Evolutionary conservation across 2,113 vertebrate species (phyloP), one percentile per base, ranked within the genome.

Genomic region (Aix galericulata): DNA sequence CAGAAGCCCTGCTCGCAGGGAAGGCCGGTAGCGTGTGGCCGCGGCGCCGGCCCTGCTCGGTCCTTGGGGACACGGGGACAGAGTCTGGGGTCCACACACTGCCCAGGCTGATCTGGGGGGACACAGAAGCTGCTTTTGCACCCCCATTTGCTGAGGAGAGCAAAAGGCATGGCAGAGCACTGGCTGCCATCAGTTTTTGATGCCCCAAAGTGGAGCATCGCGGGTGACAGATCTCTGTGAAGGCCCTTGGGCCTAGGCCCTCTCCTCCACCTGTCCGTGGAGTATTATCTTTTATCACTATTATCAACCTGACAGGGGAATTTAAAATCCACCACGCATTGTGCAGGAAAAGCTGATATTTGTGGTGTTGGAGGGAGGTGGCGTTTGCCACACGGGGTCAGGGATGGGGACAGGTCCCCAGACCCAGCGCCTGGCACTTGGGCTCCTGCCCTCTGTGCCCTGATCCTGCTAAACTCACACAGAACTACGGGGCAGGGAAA

Each of bases 141-240:
- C 8, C 17, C 17, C 56, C 18, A 52, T 9, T 31, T 22, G 80
- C 32, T 3, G 73, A n/a, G 56, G 20, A 31, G 1, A 42, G 8
- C 0, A 7, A 23, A 36, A 11, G 3, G 9, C 75, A 3, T 0
- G 0, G 75, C 59, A 23, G 10, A n/a, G 52, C 31, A 7, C 1
- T 0, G 1, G 2, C 44, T 59, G 22, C 63, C 23, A 44, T 9
- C 38, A 40, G 2, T 26, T 13, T 21, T 3, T 14, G 8, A 27
- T 5, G 63, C 34, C 50, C 15, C 67, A 18, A 18, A 71, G 63
- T 13, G 0, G 4, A 23, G 3, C 16, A 3, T 29, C 82, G 2
- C 1, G 1, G 2, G 2, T 2, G 2, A 1, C 2, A 16, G 2
- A 5, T 1, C 32, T 1, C 53, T 1, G 21, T 25, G 55, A 40